A percentile compares a stretch with the other conserved stretches of the same genome.
phyloP scores from a whole-genome alignment of 1,140 invertebrate genomes.

The Luehdorfia chinensis region DNA sequence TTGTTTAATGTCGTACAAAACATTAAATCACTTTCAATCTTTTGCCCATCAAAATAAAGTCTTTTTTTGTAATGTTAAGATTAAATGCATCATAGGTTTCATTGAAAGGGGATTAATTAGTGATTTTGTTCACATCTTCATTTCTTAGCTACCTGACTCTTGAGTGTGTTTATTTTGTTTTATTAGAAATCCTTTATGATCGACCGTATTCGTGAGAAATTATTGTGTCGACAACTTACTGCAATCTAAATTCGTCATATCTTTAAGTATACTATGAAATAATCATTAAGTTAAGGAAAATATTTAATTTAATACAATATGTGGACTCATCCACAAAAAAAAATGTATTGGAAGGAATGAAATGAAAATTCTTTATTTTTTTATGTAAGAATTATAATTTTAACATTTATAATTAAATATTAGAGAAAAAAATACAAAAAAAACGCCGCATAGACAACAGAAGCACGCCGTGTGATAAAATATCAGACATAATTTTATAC shows the following conservation, averaged over 20 bases:
- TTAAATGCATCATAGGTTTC: slow-evolving; percentile 13
- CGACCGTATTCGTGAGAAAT: slow-evolving; percentile 22
- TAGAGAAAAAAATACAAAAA: too few relatives aligned
- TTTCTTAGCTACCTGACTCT: slow-evolving; percentile 34
- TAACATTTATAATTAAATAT: too few relatives aligned
- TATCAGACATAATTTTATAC: too few relatives aligned
- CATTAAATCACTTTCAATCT: too few relatives aligned
- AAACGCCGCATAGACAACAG: too few relatives aligned
- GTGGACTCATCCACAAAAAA: background rate
- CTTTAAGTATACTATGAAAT: background rate
- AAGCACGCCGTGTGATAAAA: too few relatives aligned
- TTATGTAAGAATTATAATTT: too few relatives aligned
- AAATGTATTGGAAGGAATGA: background rate
- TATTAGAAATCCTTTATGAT: slow-evolving; percentile 27
- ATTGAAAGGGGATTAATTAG: slow-evolving; percentile 44
- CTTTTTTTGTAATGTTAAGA: slow-evolving; percentile 9
- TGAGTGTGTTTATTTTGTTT: slow-evolving; percentile 29
- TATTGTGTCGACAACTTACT: slow-evolving; percentile 27
- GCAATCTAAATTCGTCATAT: background rate
- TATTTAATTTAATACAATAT: background rate
- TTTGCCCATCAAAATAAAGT: background rate
- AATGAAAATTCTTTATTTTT: too few relatives aligned
- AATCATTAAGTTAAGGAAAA: too few relatives aligned
- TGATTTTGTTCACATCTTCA: slow-evolving; percentile 38
- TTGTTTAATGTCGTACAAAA: slow-evolving; percentile 2